These are phyloP conservation scores for Cantharis nigra DNA, from an alignment of 2,888 invertebrate genomes.

Conservation along the genomic window DNA sequence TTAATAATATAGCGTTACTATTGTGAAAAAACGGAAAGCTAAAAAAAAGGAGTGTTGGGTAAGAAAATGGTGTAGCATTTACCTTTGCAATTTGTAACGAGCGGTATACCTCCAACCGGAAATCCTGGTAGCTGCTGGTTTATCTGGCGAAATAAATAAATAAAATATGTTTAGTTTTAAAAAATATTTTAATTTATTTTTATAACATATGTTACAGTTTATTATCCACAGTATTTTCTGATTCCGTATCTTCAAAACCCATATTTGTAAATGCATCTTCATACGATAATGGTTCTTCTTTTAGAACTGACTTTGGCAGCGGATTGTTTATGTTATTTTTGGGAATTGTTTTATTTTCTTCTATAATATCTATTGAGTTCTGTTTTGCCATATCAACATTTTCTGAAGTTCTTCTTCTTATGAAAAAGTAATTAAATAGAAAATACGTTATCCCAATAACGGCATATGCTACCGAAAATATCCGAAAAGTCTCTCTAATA, in stretches of 20 bases:
- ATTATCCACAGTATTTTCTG: slow-evolving; percentile 29
- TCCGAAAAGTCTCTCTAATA: slow-evolving; percentile 72
- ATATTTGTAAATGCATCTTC: slow-evolving; percentile 49
- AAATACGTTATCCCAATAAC: slow-evolving; percentile 71
- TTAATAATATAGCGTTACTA: too few relatives aligned
- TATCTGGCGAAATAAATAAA: too few relatives aligned
- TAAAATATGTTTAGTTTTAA: neutral
- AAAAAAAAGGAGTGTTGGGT: too few relatives aligned
- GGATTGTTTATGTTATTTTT: slow-evolving; percentile 33
- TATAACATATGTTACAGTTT: neutral
- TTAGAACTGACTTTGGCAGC: slow-evolving; percentile 20
- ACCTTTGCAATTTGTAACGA: too few relatives aligned
- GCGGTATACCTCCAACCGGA: too few relatives aligned
- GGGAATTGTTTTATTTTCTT: slow-evolving; percentile 37
- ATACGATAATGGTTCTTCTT: slow-evolving; percentile 42
- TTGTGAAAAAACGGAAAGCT: too few relatives aligned
- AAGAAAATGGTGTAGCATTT: too few relatives aligned
- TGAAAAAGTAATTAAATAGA: slow-evolving; percentile 68
- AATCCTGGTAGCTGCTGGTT: too few relatives aligned
- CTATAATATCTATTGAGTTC: slow-evolving; percentile 45
- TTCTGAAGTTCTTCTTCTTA: slow-evolving; percentile 61
- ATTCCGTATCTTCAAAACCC: slow-evolving; percentile 48
- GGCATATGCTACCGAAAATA: slow-evolving; percentile 67
- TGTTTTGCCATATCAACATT: slow-evolving; percentile 65
- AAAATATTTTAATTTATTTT: neutral